Evolutionary conservation across 1,140 invertebrate genomes (phyloP).

Genomic region (Mylabris phalerata): DNA sequence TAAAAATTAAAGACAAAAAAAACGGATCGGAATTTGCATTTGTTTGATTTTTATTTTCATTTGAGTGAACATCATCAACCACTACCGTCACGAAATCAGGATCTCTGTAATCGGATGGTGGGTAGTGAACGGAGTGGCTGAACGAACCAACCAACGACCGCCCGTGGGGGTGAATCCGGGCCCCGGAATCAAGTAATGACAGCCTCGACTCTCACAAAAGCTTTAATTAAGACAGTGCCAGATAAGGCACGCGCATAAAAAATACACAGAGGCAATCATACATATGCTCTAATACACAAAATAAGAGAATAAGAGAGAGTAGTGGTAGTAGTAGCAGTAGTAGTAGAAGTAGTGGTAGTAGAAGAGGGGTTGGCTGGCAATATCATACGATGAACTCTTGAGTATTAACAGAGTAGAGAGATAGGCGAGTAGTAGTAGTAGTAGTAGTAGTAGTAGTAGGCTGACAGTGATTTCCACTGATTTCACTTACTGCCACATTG

Average conservation of each 20-base stretch:
- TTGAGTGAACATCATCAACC: too few species aligned
- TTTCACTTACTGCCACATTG: conserved; percentile 1
- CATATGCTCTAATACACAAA: conserved; percentile 13
- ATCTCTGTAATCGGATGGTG: not conserved
- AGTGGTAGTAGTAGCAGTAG: too few species aligned
- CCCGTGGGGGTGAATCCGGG: conserved; percentile 2
- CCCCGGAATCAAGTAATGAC: conserved; percentile 30
- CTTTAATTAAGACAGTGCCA: conserved; percentile 33
- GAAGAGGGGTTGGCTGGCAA: too few species aligned
- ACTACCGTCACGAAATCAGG: not conserved
- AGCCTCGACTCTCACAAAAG: conserved; percentile 28
- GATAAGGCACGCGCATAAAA: conserved; percentile 34
- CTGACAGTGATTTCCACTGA: conserved; percentile 12
- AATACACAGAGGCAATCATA: conserved; percentile 29
- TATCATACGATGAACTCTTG: too few species aligned
- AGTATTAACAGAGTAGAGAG: not conserved
- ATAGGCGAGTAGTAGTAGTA: not conserved
- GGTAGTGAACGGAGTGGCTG: too few species aligned
- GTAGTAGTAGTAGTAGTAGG: conserved; percentile 8
- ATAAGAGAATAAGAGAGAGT: too few species aligned
- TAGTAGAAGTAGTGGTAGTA: too few species aligned
- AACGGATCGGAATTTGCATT: too few species aligned
- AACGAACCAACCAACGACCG: not conserved
- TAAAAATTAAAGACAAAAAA: too few species aligned
- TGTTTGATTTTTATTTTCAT: too few species aligned